Evolutionary conservation across 2,888 invertebrate species (phyloP).

Genomic region (Tricholauxania praeusta): DNA sequence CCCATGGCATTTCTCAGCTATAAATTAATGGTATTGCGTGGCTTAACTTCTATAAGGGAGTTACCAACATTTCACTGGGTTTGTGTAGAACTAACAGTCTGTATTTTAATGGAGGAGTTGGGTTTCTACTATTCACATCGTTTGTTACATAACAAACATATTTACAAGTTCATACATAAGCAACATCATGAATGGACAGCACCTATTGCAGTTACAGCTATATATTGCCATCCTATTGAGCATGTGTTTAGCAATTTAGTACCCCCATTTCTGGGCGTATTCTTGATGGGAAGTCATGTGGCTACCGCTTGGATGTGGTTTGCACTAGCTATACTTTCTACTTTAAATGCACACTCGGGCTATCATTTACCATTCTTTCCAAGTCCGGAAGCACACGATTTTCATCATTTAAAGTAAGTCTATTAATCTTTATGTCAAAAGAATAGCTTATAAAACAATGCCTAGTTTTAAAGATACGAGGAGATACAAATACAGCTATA

Average conservation of each 20-base stretch:
- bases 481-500: too few species aligned
- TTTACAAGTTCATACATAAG: slow-evolving; percentile 88
- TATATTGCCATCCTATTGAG: slow-evolving; percentile 84
- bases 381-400: slow-evolving; percentile 88
- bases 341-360: slow-evolving; percentile 85
- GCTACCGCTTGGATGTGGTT: slow-evolving; percentile 85
- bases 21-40: slow-evolving; percentile 75
- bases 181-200: slow-evolving; percentile 91
- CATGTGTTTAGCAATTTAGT: slow-evolving; percentile 83
- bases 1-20: slow-evolving; percentile 75
- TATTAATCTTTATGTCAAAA: neutral
- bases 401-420: slow-evolving; percentile 84
- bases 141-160: slow-evolving; percentile 78
- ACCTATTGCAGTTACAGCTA: slow-evolving; percentile 84
- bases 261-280: slow-evolving; percentile 81
- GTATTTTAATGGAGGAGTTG: slow-evolving; percentile 82
- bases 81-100: slow-evolving; percentile 78
- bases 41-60: slow-evolving; percentile 75
- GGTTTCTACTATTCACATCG: slow-evolving; percentile 89
- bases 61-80: slow-evolving; percentile 84
- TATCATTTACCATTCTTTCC: slow-evolving; percentile 89
- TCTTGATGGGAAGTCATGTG: slow-evolving; percentile 81
- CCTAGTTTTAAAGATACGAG: too few species aligned
- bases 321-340: slow-evolving; percentile 80
- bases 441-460: too few species aligned